Base-by-base conservation (phyloP, 2,113 vertebrate genomes). In the Bos indicus region DNA sequence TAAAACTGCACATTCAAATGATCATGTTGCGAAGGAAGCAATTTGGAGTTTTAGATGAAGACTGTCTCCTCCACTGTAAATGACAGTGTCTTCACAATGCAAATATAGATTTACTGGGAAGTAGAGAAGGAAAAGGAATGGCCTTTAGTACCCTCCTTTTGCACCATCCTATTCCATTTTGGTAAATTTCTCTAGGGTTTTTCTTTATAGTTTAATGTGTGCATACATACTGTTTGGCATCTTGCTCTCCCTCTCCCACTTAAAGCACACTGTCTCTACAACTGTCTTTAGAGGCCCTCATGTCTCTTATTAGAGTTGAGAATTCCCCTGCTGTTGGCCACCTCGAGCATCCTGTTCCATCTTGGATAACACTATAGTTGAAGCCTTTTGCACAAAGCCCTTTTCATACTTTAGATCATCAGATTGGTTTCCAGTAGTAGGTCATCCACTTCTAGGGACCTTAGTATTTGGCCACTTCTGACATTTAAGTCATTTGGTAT, bases 171-270 rank as follows among this genome's bases (percentile, higher is more conserved):
- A 2, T 52, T 77, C 59, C 57, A 13, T 40, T 26, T 13, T 5
- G 26, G 33, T 40, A 28, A 4, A 11, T 56, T 80, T 67, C 43
- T 16, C 0, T 6, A 17, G 52, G 43, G 14, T 36, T 26, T 81
- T 71, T 43, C 8, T 60, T n/a, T 67, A 15, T 14, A 33, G 10
- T 40, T 64, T 83, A 9, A 36, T 77, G 17, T 46, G 25, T 59
- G 3, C 1, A 16, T n/a, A 1, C 33, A 7, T 51, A 23, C 30
- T 5, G 3, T 51, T 23, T 56, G 40, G 17, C 36, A 14, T 33
- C 54, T 64, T 60, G 36, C 16, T 48, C 21, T 59, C 40, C 28
- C 12, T 26, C 43, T 21, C 21, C 52, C 33, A 9, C 48, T 93
- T 78, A 33, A 59, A 87, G 51, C 25, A 16, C 57, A 56, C 52